A percentile compares a stretch with the other conserved stretches of the same genome.
These are phyloP conservation scores for Physocephala rufipes DNA, from an alignment of 2,888 invertebrate species.

Conservation along the genomic window DNA sequence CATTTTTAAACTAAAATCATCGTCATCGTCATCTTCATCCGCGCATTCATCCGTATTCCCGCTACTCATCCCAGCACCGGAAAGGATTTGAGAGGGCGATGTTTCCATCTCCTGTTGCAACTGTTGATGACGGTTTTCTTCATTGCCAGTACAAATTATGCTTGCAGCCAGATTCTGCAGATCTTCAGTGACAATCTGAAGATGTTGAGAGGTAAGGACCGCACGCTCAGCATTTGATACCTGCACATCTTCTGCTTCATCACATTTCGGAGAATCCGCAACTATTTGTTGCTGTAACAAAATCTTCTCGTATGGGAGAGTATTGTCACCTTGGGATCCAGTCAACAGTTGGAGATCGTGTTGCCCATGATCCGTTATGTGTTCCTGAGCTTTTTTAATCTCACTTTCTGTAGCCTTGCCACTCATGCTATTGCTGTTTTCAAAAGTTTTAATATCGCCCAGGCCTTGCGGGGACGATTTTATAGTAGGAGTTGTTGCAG, in stretches of 20 bases:
- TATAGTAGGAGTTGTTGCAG: conserved; percentile 36
- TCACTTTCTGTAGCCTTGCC: conserved; percentile 16
- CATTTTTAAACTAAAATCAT: conserved; percentile 61
- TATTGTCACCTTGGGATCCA: neutral
- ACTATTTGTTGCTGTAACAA: conserved; percentile 37
- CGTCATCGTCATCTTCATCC: conserved; percentile 59
- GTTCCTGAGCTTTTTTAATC: conserved; percentile 24
- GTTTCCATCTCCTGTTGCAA: conserved; percentile 26
- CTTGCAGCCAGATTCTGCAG: conserved; percentile 41
- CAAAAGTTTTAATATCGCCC: conserved; percentile 49
- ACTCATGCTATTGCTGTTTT: conserved; percentile 63
- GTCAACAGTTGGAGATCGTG: conserved; percentile 3
- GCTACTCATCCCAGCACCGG: conserved; percentile 26
- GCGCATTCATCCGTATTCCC: conserved; percentile 48
- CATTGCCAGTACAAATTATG: conserved; percentile 26
- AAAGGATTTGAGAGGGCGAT: conserved; percentile 28
- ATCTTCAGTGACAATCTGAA: conserved; percentile 39
- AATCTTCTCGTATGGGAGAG: conserved; percentile 38
- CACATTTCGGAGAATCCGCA: conserved; percentile 11
- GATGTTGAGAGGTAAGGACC: conserved; percentile 34
- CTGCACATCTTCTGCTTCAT: conserved; percentile 20
- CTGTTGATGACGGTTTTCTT: neutral
- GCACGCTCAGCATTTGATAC: conserved; percentile 49
- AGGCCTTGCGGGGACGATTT: conserved; percentile 41
- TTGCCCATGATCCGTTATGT: conserved; percentile 23